These are phyloP conservation scores for Hyles lineata DNA, from an alignment of 2,888 invertebrate genomes.

Conservation along the genomic window DNA sequence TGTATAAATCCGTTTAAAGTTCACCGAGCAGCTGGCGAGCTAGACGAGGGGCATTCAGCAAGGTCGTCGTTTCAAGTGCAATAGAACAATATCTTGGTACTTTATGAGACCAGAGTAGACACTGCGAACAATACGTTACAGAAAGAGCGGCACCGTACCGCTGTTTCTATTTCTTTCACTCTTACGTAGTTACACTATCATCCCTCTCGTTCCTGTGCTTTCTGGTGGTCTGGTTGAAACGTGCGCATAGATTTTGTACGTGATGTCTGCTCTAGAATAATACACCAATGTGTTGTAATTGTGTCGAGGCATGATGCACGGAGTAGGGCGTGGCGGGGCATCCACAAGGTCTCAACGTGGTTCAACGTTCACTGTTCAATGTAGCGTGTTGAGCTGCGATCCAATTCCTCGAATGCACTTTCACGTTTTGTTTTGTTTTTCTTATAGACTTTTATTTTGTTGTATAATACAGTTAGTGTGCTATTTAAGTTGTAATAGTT, in stretches of 20 bases:
- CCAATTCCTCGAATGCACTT: background rate
- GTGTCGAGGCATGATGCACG: background rate
- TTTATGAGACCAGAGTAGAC: too few relatives aligned
- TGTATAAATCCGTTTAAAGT: conserved; percentile 53
- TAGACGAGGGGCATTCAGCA: conserved; percentile 43
- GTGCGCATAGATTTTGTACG: too few relatives aligned
- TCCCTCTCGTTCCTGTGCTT: too few relatives aligned
- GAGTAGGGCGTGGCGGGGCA: background rate
- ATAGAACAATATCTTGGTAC: background rate
- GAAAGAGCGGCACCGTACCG: too few relatives aligned
- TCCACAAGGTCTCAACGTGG: background rate
- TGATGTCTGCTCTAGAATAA: too few relatives aligned
- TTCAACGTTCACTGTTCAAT: background rate
- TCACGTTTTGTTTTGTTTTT: background rate
- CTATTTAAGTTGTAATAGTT: background rate
- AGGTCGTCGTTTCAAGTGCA: conserved; percentile 51
- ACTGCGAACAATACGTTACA: too few relatives aligned
- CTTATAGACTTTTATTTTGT: background rate
- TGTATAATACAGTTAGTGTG: background rate
- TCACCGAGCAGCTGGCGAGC: conserved; percentile 36
- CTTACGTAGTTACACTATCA: too few relatives aligned
- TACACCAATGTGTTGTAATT: background rate
- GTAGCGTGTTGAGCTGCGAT: background rate
- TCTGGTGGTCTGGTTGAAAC: too few relatives aligned
- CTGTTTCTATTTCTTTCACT: too few relatives aligned